A percentile compares a stretch with the other conserved stretches of the same genome.
These are phyloP conservation scores for Entomyzon cyanotis DNA, from an alignment of 2,113 vertebrate species.

Conservation along the genomic window DNA sequence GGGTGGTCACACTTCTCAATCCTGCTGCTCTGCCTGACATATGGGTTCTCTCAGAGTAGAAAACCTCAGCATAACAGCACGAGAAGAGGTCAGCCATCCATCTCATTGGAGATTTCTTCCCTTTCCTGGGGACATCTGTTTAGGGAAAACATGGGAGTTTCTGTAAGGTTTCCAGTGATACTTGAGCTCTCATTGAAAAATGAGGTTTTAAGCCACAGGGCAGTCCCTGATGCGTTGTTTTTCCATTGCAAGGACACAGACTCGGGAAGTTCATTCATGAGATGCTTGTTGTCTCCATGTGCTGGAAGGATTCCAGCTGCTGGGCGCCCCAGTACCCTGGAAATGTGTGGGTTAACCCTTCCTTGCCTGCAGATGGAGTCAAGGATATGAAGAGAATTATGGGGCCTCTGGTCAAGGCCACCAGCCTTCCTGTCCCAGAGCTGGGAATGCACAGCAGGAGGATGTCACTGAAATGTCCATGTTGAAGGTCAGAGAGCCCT, in stretches of 20 bases:
- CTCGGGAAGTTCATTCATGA: slow-evolving; percentile 50
- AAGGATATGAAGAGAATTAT: not conserved
- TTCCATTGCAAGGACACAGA: slow-evolving; percentile 28
- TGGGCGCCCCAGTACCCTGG: not conserved
- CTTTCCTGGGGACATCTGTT: not conserved
- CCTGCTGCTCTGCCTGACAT: not conserved
- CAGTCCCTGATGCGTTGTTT: slow-evolving; percentile 1
- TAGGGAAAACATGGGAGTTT: not conserved
- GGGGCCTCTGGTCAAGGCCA: not conserved
- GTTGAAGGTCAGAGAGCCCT: not conserved
- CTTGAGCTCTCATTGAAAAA: slow-evolving; percentile 50
- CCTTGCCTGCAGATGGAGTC: slow-evolving; percentile 30
- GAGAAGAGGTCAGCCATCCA: not conserved
- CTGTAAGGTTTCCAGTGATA: slow-evolving; percentile 44
- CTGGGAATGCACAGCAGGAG: not conserved
- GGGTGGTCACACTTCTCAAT: not conserved
- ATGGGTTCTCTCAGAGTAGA: not conserved
- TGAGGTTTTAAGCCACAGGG: slow-evolving; percentile 24
- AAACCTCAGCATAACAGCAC: not conserved
- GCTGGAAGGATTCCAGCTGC: slow-evolving; percentile 45
- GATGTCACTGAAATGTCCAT: not conserved
- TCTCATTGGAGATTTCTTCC: not conserved
- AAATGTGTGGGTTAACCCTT: slow-evolving; percentile 58
- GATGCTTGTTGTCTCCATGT: not conserved
- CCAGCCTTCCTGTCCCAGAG: not conserved